Evolutionary conservation across 2,797 vertebrate species (phyloP).

Genomic region (Numenius phaeopus): DNA sequence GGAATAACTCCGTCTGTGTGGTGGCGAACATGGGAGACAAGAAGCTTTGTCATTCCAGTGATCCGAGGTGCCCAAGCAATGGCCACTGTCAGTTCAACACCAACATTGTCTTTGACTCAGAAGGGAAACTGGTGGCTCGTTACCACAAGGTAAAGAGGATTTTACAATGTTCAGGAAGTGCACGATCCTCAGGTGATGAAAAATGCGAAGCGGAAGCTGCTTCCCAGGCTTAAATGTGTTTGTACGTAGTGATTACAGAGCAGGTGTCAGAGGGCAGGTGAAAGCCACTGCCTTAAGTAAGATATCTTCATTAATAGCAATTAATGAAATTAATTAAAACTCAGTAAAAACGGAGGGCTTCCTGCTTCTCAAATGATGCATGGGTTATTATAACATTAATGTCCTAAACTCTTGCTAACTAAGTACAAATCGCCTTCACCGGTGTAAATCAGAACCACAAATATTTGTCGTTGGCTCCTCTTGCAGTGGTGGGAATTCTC

Average conservation of each 20-base stretch:
- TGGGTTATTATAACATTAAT: neutral
- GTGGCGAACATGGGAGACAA: constrained; percentile 71
- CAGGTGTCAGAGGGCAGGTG: neutral
- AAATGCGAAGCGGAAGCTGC: neutral
- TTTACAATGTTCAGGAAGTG: neutral
- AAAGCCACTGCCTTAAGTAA: neutral
- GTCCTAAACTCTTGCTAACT: neutral
- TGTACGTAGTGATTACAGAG: neutral
- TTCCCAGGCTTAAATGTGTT: neutral
- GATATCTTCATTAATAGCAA: neutral
- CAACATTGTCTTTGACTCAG: constrained; percentile 54
- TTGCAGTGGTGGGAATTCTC: neutral
- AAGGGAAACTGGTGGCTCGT: constrained; percentile 61
- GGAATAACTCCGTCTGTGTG: constrained; percentile 60
- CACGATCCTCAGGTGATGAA: neutral
- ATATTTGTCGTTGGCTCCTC: neutral
- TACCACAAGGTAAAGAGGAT: constrained; percentile 68
- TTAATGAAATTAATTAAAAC: neutral
- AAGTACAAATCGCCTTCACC: neutral
- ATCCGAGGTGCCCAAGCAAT: constrained; percentile 36
- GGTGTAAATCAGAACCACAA: neutral
- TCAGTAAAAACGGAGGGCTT: neutral
- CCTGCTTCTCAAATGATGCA: neutral
- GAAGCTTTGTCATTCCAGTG: constrained; percentile 24
- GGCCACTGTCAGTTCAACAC: constrained; percentile 71